Base-by-base conservation (phyloP, 1,140 invertebrate genomes). In the Palaemon carinicauda region DNA sequence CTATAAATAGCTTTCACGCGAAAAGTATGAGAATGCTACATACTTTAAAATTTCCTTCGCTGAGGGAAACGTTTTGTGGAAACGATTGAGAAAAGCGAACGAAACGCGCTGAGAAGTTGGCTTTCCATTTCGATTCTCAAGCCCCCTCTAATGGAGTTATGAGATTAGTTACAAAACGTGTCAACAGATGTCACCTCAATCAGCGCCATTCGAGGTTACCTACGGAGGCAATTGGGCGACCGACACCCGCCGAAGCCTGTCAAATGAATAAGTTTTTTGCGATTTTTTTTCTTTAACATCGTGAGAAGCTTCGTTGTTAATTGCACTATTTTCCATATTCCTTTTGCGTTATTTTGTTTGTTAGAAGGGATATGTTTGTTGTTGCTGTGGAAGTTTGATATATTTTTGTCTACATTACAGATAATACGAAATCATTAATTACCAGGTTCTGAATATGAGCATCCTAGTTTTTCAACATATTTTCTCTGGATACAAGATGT, bases 131-230 rank as follows among this genome's bases (percentile, higher is more conserved):
- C 81, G 81, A 74, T 82, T 83, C 31, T 52, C 81, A 75, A 83
- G 75, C 71, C 65, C 65, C 81, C 81, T 82, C 82, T 85, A 85
- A 85, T 85, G 82, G 82, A 85, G 82, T 85, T 85, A 85, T 85
- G 82, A 85, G 82, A 85, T 85, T 85, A 85, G 82, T 85, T 85
- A 85, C 82, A 85, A 85, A 85, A 85, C 82, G 75, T 79, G 82
- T 85, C 82, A 85, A 85, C 82, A 85, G 82, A 85, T 85, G 82
- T 85, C 82, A 85, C 74, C 82, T 79, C 82, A 85, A 85, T 85
- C 82, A 85, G 82, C 81, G 71, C 53, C 33, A 83, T 83, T 83
- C 81, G 81, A 53, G 81, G 81, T 83, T 56, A 85, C 75, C 75
- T 73, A 24, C 50, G 82, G 54, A n/a, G 75, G 17, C 56, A 85